phyloP scores from a whole-genome alignment of 2,888 invertebrate genomes.

The Vanessa cardui region DNA sequence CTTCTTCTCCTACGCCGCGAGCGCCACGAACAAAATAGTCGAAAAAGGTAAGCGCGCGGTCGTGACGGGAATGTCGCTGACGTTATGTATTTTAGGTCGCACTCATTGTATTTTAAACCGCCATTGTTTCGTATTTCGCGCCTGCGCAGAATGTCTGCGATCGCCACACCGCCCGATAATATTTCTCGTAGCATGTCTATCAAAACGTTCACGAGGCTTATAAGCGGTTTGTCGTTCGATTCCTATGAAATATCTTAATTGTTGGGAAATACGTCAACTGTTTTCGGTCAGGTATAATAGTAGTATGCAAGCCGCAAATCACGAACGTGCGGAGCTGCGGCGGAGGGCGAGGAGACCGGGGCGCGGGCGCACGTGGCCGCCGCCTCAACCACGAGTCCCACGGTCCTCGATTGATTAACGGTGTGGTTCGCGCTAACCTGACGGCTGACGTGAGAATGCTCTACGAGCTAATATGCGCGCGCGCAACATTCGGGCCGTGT shows the following conservation, averaged over 20 bases:
- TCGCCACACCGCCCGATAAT: constrained; percentile 23
- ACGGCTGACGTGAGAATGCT: constrained; percentile 58
- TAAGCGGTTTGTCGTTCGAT: constrained; percentile 10
- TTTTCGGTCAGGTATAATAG: background rate
- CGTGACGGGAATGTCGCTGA: constrained; percentile 78
- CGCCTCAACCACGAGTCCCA: constrained; percentile 53
- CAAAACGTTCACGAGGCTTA: constrained; percentile 17
- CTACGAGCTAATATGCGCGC: constrained; percentile 54
- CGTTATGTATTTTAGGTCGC: constrained; percentile 71
- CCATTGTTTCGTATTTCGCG: constrained; percentile 79
- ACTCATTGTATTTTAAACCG: constrained; percentile 80
- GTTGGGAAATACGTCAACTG: constrained; percentile 3
- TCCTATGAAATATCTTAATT: constrained; percentile 3
- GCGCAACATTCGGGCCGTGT: constrained; percentile 55
- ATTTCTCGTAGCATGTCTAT: constrained; percentile 31
- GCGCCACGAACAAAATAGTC: constrained; percentile 69
- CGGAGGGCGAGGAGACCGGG: constrained; percentile 31
- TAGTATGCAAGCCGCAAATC: constrained; percentile 29
- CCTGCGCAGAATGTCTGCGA: constrained; percentile 56
- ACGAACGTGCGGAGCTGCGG: constrained; percentile 16
- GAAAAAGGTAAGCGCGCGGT: constrained; percentile 74
- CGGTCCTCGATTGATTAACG: constrained; percentile 70
- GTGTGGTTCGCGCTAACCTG: constrained; percentile 58
- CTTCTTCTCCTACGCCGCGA: constrained; percentile 53
- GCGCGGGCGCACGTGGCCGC: constrained; percentile 51